A percentile compares a stretch with the other conserved stretches of the same genome.
These are phyloP conservation scores for Anas capensis DNA, from an alignment of 2,797 vertebrate genomes.

Conservation along the genomic window DNA sequence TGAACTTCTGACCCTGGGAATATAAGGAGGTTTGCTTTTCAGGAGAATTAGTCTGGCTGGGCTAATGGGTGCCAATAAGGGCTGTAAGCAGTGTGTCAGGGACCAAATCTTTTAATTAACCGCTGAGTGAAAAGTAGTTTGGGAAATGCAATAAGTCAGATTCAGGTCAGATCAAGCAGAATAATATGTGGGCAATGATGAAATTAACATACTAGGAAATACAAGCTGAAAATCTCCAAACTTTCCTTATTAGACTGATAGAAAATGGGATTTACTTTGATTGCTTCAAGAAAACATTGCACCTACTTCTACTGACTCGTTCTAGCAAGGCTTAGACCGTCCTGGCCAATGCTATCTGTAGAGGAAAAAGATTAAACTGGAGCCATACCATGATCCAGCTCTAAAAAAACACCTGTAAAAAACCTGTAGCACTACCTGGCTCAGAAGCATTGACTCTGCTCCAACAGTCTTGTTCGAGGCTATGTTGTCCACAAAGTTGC, in stretches of 20 bases:
- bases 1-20: conserved; percentile 69
- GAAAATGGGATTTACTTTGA: conserved; percentile 51
- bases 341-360: background rate
- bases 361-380: background rate
- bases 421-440: background rate
- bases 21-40: conserved; percentile 72
- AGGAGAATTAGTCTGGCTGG: conserved; percentile 70
- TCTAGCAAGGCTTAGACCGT: background rate
- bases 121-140: conserved; percentile 71
- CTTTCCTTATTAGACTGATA: conserved; percentile 51
- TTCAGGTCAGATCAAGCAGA: conserved; percentile 80
- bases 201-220: conserved; percentile 76
- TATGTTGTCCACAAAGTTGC: background rate
- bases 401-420: background rate
- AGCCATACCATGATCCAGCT: background rate
- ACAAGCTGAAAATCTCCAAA: conserved; percentile 68
- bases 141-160: conserved; percentile 71
- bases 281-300: background rate
- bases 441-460: background rate
- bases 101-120: conserved; percentile 77
- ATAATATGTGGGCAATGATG: conserved; percentile 73
- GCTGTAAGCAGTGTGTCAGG: conserved; percentile 70
- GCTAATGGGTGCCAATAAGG: conserved; percentile 71
- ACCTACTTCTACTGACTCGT: background rate
- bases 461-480: background rate